Evolutionary conservation across 2,797 vertebrate genomes (phyloP), one percentile per base, ranked within the genome.

Genomic region (Enteromius trimaculatus): DNA sequence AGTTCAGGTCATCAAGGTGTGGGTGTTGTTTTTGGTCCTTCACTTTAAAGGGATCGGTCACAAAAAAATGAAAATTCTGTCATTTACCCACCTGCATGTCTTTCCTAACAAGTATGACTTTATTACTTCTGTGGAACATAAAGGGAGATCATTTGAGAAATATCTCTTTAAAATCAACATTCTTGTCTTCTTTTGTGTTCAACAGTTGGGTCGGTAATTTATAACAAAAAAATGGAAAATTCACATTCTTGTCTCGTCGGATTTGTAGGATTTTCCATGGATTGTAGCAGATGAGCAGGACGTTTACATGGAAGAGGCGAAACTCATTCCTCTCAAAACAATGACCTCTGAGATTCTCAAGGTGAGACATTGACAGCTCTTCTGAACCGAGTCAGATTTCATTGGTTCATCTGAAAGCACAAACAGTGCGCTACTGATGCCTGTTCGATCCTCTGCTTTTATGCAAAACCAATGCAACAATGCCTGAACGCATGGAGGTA

Each of bases 1-100:
- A 89, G 96, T 99, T 90, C 98, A 99, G 91, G 98, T 99, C 87
- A 99, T 99, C 88, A 99, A 99, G 96, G 98, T 99, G 87, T 92
- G 39, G 39, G 9, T 10, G 8, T 42, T 42, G 1, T 42, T 70
- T 44, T 31, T 34, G 4, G 1, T 74, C 9, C 19, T 49, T 74
- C 29, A 51, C 3, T 2, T 34, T 26, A 8, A 51, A 75, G 19
- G 13, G 23, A 26, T 29, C 29, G 23, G 4, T 26, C 58, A 21
- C 51, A 53, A n/a, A n/a, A 53, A 53, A 53, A 6, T 0, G 4
- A 8, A 21, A 53, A 1, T 21, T 53, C 51, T 3, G 6, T 9
- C 7, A n/a, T 58, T 31, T 64, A 29, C 60, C 31, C 26, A 31
- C 2, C 60, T 5, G 16, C 6, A 62, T 26, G 26, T 29, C 1